Evolutionary conservation across 1,140 invertebrate species (phyloP).

Genomic region (Cyphomyrmex costatus): DNA sequence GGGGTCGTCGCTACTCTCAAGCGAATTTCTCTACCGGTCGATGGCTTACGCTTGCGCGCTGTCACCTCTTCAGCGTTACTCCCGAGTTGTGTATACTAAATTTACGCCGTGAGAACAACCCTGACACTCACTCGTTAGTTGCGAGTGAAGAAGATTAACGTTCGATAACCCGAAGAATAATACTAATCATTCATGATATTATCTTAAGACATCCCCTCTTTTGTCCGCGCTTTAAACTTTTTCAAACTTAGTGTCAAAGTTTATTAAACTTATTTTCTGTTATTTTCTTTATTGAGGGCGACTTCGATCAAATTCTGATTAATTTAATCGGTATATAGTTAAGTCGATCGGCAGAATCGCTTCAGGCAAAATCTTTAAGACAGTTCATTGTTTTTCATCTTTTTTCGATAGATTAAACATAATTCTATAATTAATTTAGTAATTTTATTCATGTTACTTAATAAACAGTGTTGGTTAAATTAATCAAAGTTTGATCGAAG

Average conservation of each 20-base stretch:
- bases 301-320: too few relatives aligned
- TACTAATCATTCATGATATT: slow-evolving; percentile 30
- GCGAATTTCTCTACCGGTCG: slow-evolving; percentile 73
- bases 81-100: slow-evolving; percentile 30
- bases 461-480: too few relatives aligned
- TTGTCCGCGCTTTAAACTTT: slow-evolving; percentile 22
- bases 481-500: too few relatives aligned
- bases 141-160: slow-evolving; percentile 40
- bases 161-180: slow-evolving; percentile 44
- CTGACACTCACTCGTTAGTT: slow-evolving; percentile 35
- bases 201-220: slow-evolving; percentile 24
- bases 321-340: too few relatives aligned
- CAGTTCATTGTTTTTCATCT: too few relatives aligned
- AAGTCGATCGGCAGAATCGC: too few relatives aligned
- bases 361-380: too few relatives aligned
- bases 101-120: slow-evolving; percentile 35
- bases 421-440: too few relatives aligned
- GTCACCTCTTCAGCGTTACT: background rate
- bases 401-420: too few relatives aligned
- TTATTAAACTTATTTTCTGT: background rate
- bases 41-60: slow-evolving; percentile 74
- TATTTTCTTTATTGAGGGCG: background rate
- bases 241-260: background rate
- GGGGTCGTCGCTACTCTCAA: slow-evolving; percentile 51
- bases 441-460: too few relatives aligned